phyloP scores from a whole-genome alignment of 2,113 vertebrate genomes.

The Mustela lutreola region DNA sequence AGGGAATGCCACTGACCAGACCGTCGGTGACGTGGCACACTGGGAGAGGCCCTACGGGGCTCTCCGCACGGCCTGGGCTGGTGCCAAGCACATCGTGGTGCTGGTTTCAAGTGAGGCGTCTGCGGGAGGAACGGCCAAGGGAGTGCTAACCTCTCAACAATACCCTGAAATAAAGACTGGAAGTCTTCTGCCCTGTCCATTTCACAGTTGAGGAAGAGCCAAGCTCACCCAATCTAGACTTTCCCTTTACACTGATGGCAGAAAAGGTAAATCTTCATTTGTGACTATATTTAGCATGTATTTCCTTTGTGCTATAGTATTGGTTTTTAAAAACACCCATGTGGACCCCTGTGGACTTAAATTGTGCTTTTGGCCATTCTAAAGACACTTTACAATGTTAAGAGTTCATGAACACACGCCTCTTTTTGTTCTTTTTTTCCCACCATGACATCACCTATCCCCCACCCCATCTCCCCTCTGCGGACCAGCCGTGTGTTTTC shows the following conservation, averaged over 20 bases:
- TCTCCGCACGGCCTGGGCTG: neutral
- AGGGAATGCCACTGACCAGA: neutral
- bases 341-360: neutral
- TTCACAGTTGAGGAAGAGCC: rapidly evolving
- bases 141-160: neutral
- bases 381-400: neutral
- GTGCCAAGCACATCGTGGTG: neutral
- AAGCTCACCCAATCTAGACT: too few species aligned
- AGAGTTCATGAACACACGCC: rapidly evolving
- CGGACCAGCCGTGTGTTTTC: neutral
- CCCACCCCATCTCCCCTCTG: neutral
- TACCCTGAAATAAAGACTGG: rapidly evolving
- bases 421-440: neutral
- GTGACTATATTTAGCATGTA: rapidly evolving
- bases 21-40: rapidly evolving
- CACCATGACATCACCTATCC: neutral
- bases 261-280: rapidly evolving
- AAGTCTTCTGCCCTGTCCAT: neutral
- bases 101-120: neutral
- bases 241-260: neutral
- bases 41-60: rapidly evolving
- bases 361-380: neutral
- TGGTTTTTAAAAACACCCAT: too few species aligned
- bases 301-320: neutral
- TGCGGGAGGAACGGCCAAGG: neutral